Evolutionary conservation across 2,888 invertebrate species (phyloP), one percentile per base, ranked within the genome.

Genomic region (Cryptus armator): DNA sequence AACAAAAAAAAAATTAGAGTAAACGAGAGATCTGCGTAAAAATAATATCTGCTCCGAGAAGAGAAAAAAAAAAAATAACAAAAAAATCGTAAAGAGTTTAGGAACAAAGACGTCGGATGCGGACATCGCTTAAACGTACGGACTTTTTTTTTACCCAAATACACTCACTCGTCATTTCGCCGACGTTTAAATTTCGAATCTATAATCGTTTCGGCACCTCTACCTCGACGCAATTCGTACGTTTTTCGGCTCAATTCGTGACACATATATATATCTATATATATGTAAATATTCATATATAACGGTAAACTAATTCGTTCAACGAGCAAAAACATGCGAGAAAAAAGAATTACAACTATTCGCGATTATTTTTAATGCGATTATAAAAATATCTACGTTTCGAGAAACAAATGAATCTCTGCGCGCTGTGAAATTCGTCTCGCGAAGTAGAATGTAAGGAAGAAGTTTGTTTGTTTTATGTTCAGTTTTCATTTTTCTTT

Each of bases 351-450:
- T 43, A 59, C 59, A n/a, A 44, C 72, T 72, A 43, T 72, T 72
- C 59, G 44, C 59, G n/a, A 37, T 37, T 62, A 59, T 32, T 5
- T n/a, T 59, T 74, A 43, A 43, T 74, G 67, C 56, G 37, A 64
- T 85, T 82, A 79, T 51, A 84, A 84, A 84, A 84, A 81, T 81
- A 78, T 78, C 16, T 43, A 70, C 72, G 32, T 70, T 67, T 64
- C 56, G 64, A 78, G 78, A 70, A 32, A 75, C 24, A 70, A 78
- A 72, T 75, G 10, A 83, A 75, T 64, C 68, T 70, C 62, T 62
- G 70, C 46, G 14, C 74, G 56, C 32, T 51, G 14, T 51, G 46
- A 77, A 81, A 67, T 78, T 68, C 43, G 53, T 56, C 44, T 75
- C 59, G 66, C n/a, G 19, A 59, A 70, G 46, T 75, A 59, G 66